phyloP scores from a whole-genome alignment of 2,113 vertebrate species.

The Muscicapa adusta region DNA sequence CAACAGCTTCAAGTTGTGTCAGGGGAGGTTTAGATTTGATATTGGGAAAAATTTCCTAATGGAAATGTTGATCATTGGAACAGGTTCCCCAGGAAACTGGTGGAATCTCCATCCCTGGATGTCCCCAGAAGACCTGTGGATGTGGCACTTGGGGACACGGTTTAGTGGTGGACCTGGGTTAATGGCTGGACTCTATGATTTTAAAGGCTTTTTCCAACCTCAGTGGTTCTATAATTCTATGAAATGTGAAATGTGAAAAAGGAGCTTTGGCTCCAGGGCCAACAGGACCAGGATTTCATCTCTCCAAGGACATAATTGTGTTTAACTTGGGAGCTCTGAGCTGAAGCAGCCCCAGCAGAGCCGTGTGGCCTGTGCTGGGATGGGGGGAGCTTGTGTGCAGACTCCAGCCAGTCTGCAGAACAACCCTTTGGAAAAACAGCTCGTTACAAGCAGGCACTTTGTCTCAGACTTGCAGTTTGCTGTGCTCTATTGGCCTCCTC shows the following conservation, averaged over 20 bases:
- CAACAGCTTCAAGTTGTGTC: neutral
- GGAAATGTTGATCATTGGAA: neutral
- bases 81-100: neutral
- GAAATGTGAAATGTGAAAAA: neutral
- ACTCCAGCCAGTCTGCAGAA: slow-evolving; percentile 25
- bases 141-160: neutral
- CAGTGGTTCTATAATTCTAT: neutral
- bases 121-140: neutral
- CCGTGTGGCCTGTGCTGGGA: neutral
- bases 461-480: neutral
- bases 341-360: slow-evolving; percentile 3
- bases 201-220: neutral
- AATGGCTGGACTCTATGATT: neutral
- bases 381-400: neutral
- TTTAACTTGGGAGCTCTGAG: neutral
- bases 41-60: neutral
- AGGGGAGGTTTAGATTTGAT: neutral
- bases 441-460: neutral
- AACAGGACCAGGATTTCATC: neutral
- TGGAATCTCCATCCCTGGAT: neutral
- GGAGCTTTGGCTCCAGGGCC: neutral
- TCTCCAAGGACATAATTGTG: neutral
- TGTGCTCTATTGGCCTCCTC: neutral
- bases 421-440: neutral
- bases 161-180: neutral